Evolutionary conservation across 2,113 vertebrate species (phyloP), one percentile per base, ranked within the genome.

Genomic region (Synchiropus splendidus): DNA sequence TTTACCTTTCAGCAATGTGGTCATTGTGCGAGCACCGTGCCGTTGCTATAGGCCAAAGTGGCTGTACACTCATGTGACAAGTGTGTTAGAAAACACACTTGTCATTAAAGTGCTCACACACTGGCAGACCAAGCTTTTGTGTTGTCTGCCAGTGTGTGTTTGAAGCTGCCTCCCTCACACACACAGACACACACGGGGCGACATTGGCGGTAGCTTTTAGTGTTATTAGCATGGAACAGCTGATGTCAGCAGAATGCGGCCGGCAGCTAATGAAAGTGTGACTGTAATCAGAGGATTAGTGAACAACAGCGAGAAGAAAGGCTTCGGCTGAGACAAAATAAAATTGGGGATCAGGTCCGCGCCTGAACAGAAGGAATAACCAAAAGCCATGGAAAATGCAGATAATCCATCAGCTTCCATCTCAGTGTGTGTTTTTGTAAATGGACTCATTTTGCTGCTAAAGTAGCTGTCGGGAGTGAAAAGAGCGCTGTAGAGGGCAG

Each of bases 231-330:
- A 35, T 31, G 56, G 58, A 75, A 64, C 31, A 34, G 57, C 64
- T 51, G 47, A 31, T 40, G 54, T 79, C 72, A 72, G 74, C 74
- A 74, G 61, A 75, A 79, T 57, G 21, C 18, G 6, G 55, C 50
- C 66, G 43, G 18, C 40, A 47, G 67, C 50, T 75, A 75, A 75
- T 77, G 62, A 72, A 70, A 75, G 50, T 61, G 60, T 54, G 60
- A 70, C 53, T 61, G 50, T 68, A 74, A 69, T 73, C 70, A 55
- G 58, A 52, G 69, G 64, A 71, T 71, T 72, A 66, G 8, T 8
- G 4, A 27, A 57, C 43, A 53, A 39, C 48, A 14, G 1, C 1
- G 14, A n/a, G 37, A 42, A 31, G 33, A 15, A 43, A 16, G 30
- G 35, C 30, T 21, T 8, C 2, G 16, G 31, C 53, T 61, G 16